A percentile compares a stretch with the other conserved stretches of the same genome.
Evolutionary conservation across 2,113 vertebrate species (phyloP).

Genomic region (Heptranchias perlo): DNA sequence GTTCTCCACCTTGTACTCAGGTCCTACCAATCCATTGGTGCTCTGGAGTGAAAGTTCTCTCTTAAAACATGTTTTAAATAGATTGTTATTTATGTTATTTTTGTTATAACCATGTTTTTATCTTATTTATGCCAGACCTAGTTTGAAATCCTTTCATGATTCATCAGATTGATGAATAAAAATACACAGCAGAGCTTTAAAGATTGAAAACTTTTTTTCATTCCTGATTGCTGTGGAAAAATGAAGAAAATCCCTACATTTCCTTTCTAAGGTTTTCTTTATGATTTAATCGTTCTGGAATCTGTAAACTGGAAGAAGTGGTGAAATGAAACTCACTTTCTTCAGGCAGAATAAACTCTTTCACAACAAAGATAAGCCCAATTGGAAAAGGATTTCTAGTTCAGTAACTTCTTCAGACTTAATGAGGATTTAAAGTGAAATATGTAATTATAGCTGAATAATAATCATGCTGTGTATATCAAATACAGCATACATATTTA

Average conservation of each 20-base stretch:
- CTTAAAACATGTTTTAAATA: background rate
- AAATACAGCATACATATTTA: no score
- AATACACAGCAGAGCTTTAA: background rate
- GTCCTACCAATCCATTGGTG: background rate
- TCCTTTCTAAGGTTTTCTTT: background rate
- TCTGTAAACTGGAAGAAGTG: background rate
- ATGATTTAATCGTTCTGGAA: background rate
- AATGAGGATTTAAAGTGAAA: background rate
- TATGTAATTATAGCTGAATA: background rate
- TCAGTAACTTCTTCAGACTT: background rate
- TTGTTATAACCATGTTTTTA: background rate
- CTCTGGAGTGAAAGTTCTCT: background rate
- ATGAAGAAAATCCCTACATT: background rate
- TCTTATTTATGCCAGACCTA: background rate
- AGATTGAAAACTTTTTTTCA: background rate
- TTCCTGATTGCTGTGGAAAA: background rate
- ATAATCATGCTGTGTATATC: background rate
- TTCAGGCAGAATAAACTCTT: background rate
- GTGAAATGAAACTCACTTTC: background rate
- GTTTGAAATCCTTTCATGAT: background rate
- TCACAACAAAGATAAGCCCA: background rate
- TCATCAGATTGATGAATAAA: background rate
- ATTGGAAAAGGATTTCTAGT: background rate
- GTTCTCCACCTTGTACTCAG: background rate
- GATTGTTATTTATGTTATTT: background rate